Conservation (phyloP, 2,888 invertebrate genomes). For the Tanytarsus gracilentus region DNA sequence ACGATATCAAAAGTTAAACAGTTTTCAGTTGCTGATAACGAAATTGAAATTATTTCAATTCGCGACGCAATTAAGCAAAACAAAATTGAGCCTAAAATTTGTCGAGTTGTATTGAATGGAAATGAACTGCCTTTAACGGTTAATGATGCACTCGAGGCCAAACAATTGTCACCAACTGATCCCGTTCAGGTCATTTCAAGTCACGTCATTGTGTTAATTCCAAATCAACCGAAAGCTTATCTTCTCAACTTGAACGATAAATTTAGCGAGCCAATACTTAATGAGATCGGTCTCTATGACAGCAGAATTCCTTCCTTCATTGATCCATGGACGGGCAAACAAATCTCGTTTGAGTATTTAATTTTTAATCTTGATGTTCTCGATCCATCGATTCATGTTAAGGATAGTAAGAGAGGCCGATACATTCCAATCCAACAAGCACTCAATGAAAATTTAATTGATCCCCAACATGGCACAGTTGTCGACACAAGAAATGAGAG, state of each 20-base stretch:
- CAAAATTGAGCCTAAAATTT: constrained; percentile 42
- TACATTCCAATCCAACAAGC: constrained; percentile 57
- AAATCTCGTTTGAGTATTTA: constrained; percentile 48
- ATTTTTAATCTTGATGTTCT: constrained; percentile 45
- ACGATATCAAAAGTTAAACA: constrained; percentile 17
- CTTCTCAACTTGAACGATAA: constrained; percentile 32
- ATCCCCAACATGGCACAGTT: constrained; percentile 58
- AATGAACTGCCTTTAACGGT: constrained; percentile 43
- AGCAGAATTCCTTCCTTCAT: constrained; percentile 48
- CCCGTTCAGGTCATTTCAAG: constrained; percentile 44
- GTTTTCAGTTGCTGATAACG: constrained; percentile 30
- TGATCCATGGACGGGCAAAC: constrained; percentile 52
- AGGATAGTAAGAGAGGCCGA: constrained; percentile 46
- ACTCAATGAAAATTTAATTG: constrained; percentile 63
- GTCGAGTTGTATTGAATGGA: constrained; percentile 38
- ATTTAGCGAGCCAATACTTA: constrained; percentile 46
- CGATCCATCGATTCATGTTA: constrained; percentile 48
- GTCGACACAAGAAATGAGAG: constrained; percentile 60
- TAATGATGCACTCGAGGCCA: constrained; percentile 45
- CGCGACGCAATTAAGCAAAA: constrained; percentile 40
- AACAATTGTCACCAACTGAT: constrained; percentile 44
- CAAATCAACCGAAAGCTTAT: constrained; percentile 42
- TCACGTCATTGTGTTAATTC: constrained; percentile 42
- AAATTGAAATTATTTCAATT: constrained; percentile 33
- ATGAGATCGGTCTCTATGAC: constrained; percentile 52